These are phyloP conservation scores for Rhabdophis nuchalis DNA, from an alignment of 2,797 vertebrate species.

Conservation along the genomic window DNA sequence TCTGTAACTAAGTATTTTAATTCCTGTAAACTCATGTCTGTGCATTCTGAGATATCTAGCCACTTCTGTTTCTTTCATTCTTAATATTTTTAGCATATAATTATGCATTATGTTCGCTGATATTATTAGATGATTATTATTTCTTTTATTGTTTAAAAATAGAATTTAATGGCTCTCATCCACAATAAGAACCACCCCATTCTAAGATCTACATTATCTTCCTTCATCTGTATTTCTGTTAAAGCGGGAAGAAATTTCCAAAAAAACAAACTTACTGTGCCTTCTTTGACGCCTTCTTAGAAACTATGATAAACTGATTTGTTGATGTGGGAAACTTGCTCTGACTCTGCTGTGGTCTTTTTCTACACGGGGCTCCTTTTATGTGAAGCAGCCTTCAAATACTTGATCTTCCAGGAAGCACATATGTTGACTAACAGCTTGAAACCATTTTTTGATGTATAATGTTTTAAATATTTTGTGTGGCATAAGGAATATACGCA, in stretches of 20 bases:
- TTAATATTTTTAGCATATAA: not conserved
- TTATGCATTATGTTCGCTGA: not conserved
- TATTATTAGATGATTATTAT: not conserved
- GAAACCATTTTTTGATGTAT: not conserved
- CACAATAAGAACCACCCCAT: not conserved
- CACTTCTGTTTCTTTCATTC: not conserved
- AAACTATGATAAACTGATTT: not conserved
- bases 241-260: not conserved
- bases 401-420: not conserved
- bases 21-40: not conserved
- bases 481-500: conserved; percentile 5
- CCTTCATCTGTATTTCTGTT: not conserved
- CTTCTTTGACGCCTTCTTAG: not conserved
- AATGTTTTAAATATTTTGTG: not conserved
- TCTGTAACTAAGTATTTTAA: not conserved
- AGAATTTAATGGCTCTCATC: not conserved
- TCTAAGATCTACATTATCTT: not conserved
- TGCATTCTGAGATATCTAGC: not conserved
- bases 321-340: not conserved
- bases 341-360: not conserved
- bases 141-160: not conserved
- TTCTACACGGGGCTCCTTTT: not conserved
- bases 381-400: not conserved
- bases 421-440: not conserved
- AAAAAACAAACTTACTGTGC: not conserved